A percentile compares a stretch with the other conserved stretches of the same genome.
These are phyloP conservation scores for Helogale parvula DNA, from an alignment of 2,113 vertebrate genomes.

Conservation along the genomic window DNA sequence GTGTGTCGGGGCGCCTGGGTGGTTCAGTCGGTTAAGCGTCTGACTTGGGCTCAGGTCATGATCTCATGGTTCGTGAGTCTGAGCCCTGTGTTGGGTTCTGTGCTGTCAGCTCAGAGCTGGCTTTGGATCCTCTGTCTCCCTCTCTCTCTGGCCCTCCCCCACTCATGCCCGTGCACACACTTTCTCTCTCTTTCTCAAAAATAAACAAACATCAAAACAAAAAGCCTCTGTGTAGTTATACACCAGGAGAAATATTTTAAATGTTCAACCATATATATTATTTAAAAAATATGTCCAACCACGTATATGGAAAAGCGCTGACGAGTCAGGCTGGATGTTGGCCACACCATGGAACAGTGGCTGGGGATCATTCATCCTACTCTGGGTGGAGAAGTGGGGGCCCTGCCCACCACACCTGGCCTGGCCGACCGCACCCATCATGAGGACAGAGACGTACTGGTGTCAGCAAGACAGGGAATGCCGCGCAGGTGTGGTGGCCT, in stretches of 20 bases:
- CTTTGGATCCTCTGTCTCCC: too few species aligned
- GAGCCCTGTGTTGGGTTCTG: too few species aligned
- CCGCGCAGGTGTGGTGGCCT: not conserved
- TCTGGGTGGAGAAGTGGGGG: not conserved
- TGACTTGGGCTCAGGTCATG: too few species aligned
- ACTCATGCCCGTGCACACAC: too few species aligned
- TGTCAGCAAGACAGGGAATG: not conserved
- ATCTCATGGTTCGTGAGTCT: too few species aligned
- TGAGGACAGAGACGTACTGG: not conserved
- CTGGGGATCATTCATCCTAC: not conserved
- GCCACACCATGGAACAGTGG: accelerated
- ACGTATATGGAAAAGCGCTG: accelerated
- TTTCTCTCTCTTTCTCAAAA: too few species aligned
- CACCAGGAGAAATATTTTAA: not conserved
- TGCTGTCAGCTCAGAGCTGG: too few species aligned
- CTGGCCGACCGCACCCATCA: not conserved
- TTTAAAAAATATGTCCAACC: not conserved
- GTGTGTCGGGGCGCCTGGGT: too few species aligned
- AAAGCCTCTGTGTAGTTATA: not conserved
- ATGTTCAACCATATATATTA: not conserved
- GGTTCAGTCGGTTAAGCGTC: too few species aligned
- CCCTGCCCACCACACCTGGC: not conserved
- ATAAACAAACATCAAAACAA: too few species aligned
- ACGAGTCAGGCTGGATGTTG: not conserved
- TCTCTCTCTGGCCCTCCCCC: too few species aligned